Conservation (phyloP, 2,113 vertebrate genomes). For the Archilochus colubris region DNA sequence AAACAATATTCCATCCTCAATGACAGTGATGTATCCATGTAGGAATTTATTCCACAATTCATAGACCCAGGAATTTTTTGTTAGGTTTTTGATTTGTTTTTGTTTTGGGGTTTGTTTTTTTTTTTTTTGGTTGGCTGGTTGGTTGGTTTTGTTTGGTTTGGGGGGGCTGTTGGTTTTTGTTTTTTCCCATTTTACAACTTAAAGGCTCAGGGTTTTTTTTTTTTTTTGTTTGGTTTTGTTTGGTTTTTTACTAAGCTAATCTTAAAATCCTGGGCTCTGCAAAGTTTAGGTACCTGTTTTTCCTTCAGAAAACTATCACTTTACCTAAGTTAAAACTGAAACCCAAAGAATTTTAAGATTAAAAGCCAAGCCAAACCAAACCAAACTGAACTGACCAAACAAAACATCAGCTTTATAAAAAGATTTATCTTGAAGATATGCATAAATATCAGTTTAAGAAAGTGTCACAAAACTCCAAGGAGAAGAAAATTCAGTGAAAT, state of each 20-base stretch:
- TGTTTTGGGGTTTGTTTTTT: too few relatives aligned
- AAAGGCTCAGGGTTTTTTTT: not conserved
- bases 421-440: not conserved
- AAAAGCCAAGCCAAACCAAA: not conserved
- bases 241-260: not conserved
- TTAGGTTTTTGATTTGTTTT: too few relatives aligned
- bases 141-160: too few relatives aligned
- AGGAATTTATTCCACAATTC: not conserved
- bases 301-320: not conserved
- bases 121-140: too few relatives aligned
- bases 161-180: not conserved
- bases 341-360: not conserved
- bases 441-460: not conserved
- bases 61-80: not conserved
- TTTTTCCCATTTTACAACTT: not conserved
- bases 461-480: not conserved
- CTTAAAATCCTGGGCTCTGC: not conserved
- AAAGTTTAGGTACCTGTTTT: not conserved
- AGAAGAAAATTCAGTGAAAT: not conserved
- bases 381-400: not conserved
- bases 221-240: too few relatives aligned
- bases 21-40: not conserved
- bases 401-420: not conserved
- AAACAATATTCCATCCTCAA: not conserved
- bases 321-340: not conserved